These are phyloP conservation scores for Cydia pomonella DNA, from an alignment of 1,140 invertebrate genomes.

Conservation along the genomic window DNA sequence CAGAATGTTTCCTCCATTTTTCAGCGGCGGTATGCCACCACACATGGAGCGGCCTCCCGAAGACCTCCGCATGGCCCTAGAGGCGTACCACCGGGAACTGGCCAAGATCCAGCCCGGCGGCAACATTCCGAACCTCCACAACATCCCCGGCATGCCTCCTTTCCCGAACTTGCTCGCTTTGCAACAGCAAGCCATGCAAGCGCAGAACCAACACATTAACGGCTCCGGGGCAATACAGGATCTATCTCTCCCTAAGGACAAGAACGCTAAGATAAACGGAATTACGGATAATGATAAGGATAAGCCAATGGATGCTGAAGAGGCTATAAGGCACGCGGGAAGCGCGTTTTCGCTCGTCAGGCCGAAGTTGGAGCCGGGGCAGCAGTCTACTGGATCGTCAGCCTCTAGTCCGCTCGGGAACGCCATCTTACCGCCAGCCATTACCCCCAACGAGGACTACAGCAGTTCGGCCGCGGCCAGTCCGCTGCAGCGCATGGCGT, in stretches of 20 bases:
- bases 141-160: constrained; percentile 82
- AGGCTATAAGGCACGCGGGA: constrained; percentile 88
- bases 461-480: constrained; percentile 90
- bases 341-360: constrained; percentile 92
- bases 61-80: constrained; percentile 93
- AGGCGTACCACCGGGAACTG: constrained; percentile 95
- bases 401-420: constrained; percentile 90
- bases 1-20: constrained; percentile 91
- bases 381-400: constrained; percentile 83
- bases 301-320: constrained; percentile 83
- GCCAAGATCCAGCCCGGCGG: constrained; percentile 88
- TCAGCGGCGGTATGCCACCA: constrained; percentile 86
- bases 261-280: constrained; percentile 86
- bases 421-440: constrained; percentile 89
- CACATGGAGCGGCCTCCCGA: constrained; percentile 84
- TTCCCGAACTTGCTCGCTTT: constrained; percentile 86
- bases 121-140: constrained; percentile 82
- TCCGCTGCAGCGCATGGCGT: constrained; percentile 97
- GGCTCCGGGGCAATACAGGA: constrained; percentile 89
- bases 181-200: constrained; percentile 87
- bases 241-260: constrained; percentile 90
- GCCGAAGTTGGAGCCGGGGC: constrained; percentile 88
- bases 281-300: constrained; percentile 84
- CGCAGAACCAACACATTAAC: constrained; percentile 81
- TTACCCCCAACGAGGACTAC: constrained; percentile 89